Percentiles rank a stretch among this genome's conserved stretches.
phyloP scores from a whole-genome alignment of 2,888 invertebrate species.

The Nemotelus nigrinus region DNA sequence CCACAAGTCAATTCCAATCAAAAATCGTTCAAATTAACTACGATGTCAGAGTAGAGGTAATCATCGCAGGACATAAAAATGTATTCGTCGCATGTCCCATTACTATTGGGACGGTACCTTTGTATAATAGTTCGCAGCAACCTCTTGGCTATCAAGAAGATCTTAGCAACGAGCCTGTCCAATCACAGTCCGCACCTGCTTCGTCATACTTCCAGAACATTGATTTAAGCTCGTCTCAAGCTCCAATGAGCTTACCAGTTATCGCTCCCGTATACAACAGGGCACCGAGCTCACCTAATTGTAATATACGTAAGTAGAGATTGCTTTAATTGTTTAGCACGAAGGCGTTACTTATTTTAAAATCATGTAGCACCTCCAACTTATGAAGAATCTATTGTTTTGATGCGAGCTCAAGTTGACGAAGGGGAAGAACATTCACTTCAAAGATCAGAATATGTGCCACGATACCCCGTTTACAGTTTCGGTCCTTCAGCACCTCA shows the following conservation, averaged over 20 bases:
- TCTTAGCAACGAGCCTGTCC: not conserved
- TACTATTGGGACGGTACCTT: slow-evolving; percentile 62
- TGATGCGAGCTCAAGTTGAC: slow-evolving; percentile 58
- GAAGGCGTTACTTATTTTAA: not conserved
- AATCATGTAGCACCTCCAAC: slow-evolving; percentile 60
- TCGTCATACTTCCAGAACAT: not conserved
- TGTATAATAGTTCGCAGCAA: slow-evolving; percentile 50
- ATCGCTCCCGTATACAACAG: slow-evolving; percentile 19
- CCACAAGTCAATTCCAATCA: slow-evolving; percentile 56
- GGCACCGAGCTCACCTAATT: slow-evolving; percentile 20
- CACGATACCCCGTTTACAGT: slow-evolving; percentile 63
- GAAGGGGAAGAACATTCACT: slow-evolving; percentile 60
- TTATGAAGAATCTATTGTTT: slow-evolving; percentile 63
- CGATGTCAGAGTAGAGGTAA: slow-evolving; percentile 47
- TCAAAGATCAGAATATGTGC: slow-evolving; percentile 57
- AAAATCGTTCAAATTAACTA: slow-evolving; percentile 46
- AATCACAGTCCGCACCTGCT: slow-evolving; percentile 22
- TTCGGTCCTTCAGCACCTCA: slow-evolving; percentile 54
- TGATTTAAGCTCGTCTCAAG: not conserved
- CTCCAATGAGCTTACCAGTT: slow-evolving; percentile 23
- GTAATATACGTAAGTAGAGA: slow-evolving; percentile 32
- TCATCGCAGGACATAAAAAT: slow-evolving; percentile 58
- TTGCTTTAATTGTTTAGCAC: slow-evolving; percentile 1
- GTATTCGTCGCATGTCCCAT: slow-evolving; percentile 60
- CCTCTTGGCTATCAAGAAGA: slow-evolving; percentile 1